Conservation (phyloP, 2,888 invertebrate genomes). For the Smittia sp. region DNA sequence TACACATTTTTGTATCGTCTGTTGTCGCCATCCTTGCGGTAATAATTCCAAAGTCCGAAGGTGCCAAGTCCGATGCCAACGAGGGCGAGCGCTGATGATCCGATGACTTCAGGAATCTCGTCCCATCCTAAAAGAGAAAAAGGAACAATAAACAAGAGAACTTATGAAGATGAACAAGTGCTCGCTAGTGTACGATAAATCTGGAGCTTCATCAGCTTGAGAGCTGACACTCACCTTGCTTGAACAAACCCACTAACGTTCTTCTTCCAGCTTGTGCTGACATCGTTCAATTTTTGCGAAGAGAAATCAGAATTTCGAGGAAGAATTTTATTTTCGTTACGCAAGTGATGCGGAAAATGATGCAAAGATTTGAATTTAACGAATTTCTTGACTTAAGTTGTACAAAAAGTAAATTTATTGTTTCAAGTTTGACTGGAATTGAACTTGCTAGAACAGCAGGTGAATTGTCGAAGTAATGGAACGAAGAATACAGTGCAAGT, state of each 20-base stretch:
- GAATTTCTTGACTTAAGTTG: background rate
- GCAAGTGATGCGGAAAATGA: constrained; percentile 7
- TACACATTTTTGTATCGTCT: constrained; percentile 63
- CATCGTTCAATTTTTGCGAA: background rate
- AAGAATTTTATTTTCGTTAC: background rate
- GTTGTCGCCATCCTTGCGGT: constrained; percentile 63
- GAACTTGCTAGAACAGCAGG: no score
- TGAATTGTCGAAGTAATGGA: no score
- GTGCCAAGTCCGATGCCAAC: constrained; percentile 58
- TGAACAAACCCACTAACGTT: constrained; percentile 47
- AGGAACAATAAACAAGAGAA: constrained; percentile 7
- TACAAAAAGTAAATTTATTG: background rate
- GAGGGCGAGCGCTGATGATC: constrained; percentile 59
- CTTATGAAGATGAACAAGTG: background rate
- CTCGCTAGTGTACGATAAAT: no score
- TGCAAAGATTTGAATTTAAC: constrained; percentile 2
- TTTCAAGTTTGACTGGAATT: no score
- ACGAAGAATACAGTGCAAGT: no score
- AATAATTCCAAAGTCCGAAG: constrained; percentile 56
- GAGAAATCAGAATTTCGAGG: background rate
- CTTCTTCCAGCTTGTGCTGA: constrained; percentile 48
- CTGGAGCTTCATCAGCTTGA: no score
- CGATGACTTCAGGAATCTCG: constrained; percentile 71
- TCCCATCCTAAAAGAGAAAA: constrained; percentile 54
- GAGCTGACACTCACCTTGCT: constrained; percentile 47